Evolutionary conservation across 2,113 vertebrate genomes (phyloP), one percentile per base, ranked within the genome.

Genomic region (Nothobranchius furzeri): DNA sequence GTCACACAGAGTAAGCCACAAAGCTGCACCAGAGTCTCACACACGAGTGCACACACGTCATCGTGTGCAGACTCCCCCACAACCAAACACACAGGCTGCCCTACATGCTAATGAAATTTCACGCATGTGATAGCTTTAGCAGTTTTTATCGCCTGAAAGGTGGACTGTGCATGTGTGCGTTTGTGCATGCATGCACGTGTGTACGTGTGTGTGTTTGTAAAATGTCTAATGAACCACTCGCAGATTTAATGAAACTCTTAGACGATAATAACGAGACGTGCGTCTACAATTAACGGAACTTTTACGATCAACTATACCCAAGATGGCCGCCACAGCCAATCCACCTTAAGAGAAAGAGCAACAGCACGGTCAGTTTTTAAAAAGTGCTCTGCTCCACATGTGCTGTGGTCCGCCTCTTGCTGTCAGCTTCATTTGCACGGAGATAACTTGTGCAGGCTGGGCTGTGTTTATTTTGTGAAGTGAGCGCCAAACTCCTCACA

Each of bases 401-500:
- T 57, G 67, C 37, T 70, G 7, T 52, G 45, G 10, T 55, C 24
- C 12, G n/a, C 61, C 40, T 15, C 65, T 60, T 60, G 59, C 53
- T 72, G 70, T 45, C 76, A 72, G 78, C 62, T 71, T 75, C 76
- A 71, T 85, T 40, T 87, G 81, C 75, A 69, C 70, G 54, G 70
- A 67, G 53, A 49, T 57, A 73, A 68, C 67, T 64, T 30, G 72
- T 69, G 59, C 68, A 71, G 73, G 76, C 60, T 70, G 64, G 67
- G 53, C 40, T 55, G 67, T 82, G 53, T 86, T 83, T 73, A 81
- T 75, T 61, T 60, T 47, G 24, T 13, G 43, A 20, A 86, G 82
- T 86, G 88, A 85, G 64, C 66, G 9, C 85, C 62, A 82, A 86
- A 89, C 85, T 92, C 86, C 84, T 87, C 89, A 92, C 92, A 93